Percentiles rank a stretch among this genome's conserved stretches.
These are phyloP conservation scores for Crambe crambe DNA, from an alignment of 37 sponge, comb jelly and placozoan genomes.

Conservation along the genomic window DNA sequence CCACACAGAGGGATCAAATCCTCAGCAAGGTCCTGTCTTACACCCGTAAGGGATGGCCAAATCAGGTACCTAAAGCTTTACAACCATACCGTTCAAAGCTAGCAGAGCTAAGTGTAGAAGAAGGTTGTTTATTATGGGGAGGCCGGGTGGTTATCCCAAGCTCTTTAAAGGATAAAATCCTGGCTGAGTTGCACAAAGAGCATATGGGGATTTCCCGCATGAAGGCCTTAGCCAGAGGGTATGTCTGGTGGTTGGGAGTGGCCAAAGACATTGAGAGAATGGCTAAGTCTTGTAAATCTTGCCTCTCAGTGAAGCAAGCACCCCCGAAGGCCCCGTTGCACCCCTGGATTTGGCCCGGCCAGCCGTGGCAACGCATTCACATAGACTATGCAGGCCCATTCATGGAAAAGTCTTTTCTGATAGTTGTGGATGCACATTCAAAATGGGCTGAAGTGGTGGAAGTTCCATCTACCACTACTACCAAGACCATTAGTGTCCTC, in stretches of 20 bases:
- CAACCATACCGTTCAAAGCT: neutral
- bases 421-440: slow-evolving; percentile 37
- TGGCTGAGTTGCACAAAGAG: slow-evolving; percentile 6
- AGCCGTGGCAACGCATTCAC: slow-evolving; percentile 31
- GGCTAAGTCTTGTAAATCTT: slow-evolving; percentile 16
- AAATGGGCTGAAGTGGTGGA: slow-evolving; percentile 55
- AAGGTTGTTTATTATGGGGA: slow-evolving; percentile 30
- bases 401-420: slow-evolving; percentile 9
- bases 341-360: slow-evolving; percentile 40
- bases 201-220: slow-evolving; percentile 38
- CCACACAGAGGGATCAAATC: too few relatives aligned
- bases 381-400: slow-evolving; percentile 65
- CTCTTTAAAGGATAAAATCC: neutral
- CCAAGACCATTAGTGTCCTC: slow-evolving; percentile 27
- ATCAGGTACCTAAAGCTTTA: too few relatives aligned
- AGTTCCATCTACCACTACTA: slow-evolving; percentile 32
- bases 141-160: slow-evolving; percentile 28
- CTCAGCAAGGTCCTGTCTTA: too few relatives aligned
- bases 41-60: too few relatives aligned
- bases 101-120: neutral
- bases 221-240: slow-evolving; percentile 45
- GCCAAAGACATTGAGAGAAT: slow-evolving; percentile 29
- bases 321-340: slow-evolving; percentile 23
- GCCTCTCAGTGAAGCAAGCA: slow-evolving; percentile 4
- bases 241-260: slow-evolving; percentile 46